Base-by-base conservation (phyloP, 2,888 invertebrate species). In the Noctua fimbriata region DNA sequence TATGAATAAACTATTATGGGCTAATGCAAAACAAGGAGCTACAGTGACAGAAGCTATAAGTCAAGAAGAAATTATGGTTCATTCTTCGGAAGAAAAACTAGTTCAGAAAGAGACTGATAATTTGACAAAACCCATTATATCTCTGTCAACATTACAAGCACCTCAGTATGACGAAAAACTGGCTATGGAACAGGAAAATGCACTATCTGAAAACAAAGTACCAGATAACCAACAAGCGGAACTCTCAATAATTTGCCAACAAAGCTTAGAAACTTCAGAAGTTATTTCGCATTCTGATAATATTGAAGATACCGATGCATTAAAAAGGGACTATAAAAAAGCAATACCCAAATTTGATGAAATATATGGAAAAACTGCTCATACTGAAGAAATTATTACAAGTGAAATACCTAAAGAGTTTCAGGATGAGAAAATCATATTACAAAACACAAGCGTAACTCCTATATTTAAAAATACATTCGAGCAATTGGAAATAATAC, bases 121-220 rank as follows among this genome's bases (percentile, higher is more conserved):
- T 52, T 92, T 92, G 73, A 94, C 92, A 67, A 97, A 97, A 28
- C 96, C 96, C 74, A 91, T 93, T 72, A 93, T 97, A 63, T 91
- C 93, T 76, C 93, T 96, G 81, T 92, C 97, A 47, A 94, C 97
- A 24, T 95, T 97, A 71, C 97, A 97, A 91, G 97, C 97, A 80
- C 95, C 98, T 65, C 95, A 97, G 87, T 97, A 95, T 85, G 97
- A 97, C 81, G 97, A 98, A 94, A 95, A 97, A 72, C 85, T 97
- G 44, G 91, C 95, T 10, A 96, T 97, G 65, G 98, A 98, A 93
- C 97, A 96, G 86, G 98, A 98, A 94, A 93, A 95, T 60, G 88
- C 91, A 65, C 94, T 97, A 77, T 87, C 90, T 55, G 90, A 95
- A 80, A 79, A 89, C 60, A 83, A 84, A n/a, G 89, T 90, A 80